Evolutionary conservation across 2,113 vertebrate genomes (phyloP), one percentile per base, ranked within the genome.

Genomic region (Speoplatyrhinus poulsoni): DNA sequence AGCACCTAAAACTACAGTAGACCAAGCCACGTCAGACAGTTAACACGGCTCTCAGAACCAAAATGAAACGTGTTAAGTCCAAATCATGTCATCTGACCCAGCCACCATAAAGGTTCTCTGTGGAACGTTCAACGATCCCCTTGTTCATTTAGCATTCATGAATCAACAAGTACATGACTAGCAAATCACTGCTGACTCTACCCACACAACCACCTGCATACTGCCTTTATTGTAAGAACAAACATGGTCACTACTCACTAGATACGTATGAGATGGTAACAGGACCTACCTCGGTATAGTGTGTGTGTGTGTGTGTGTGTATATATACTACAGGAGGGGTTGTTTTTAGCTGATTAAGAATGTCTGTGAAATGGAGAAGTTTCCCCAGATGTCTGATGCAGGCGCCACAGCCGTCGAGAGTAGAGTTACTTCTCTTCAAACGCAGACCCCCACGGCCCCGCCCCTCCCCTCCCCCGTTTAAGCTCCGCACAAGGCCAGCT

Each of bases 281-380:
- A 63, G 77, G 41, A 55, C 53, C 26, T 26, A 26, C 26, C 26
- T 72, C 63, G 1, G 36, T 61, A 72, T 82, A 75, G 79, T 81
- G 69, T 78, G 54, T 76, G 17, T 9, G 33, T 71, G 63, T 79
- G 19, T 41, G 71, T 57, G 60, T 55, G 70, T 54, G 60, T 67
- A 60, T 72, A 33, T 75, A 49, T 46, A 41, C 72, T 13, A 52
- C 64, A 56, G 54, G 46, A 46, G 55, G 33, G 70, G 79, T 83
- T 87, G 72, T 67, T 82, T 89, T 88, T 79, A 79, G 87, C 75
- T 84, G 83, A 87, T 70, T 88, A 83, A 70, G 80, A 73, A 54
- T n/a, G 67, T 81, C 82, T 80, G 67, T 87, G 83, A 91, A 90
- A 90, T 90, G 79, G 88, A 91, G 89, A 90, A 87, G 87, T 91